Evolutionary conservation across 2,888 invertebrate genomes (phyloP).

Genomic region (Hirtodrosophila trivittata): DNA sequence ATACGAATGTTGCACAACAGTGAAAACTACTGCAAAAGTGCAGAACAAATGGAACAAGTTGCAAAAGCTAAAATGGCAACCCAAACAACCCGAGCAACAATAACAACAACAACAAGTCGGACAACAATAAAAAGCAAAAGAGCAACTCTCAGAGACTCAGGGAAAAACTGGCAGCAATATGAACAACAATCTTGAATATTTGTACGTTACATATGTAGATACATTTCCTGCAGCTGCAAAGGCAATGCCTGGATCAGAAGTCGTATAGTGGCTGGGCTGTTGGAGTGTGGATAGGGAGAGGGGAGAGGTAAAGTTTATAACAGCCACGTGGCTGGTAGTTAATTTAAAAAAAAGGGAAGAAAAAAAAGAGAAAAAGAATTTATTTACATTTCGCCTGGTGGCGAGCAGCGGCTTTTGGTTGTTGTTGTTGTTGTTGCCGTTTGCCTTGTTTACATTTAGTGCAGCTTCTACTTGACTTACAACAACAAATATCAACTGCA

Average conservation of each 20-base stretch:
- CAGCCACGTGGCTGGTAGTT: constrained; percentile 69
- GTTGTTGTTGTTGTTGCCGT: constrained; percentile 24
- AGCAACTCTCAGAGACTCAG: constrained; percentile 14
- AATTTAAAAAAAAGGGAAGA: constrained; percentile 61
- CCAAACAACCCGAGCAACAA: constrained; percentile 39
- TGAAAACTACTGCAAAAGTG: constrained; percentile 62
- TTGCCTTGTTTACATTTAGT: constrained; percentile 71
- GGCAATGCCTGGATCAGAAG: neutral
- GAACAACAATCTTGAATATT: constrained; percentile 76
- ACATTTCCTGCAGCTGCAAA: constrained; percentile 66
- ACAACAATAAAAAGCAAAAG: constrained; percentile 4
- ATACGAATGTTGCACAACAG: constrained; percentile 37
- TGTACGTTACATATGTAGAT: constrained; percentile 74
- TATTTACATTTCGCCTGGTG: constrained; percentile 73
- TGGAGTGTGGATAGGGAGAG: neutral
- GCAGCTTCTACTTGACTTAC: constrained; percentile 71
- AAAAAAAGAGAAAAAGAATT: neutral
- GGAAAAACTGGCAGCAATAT: constrained; percentile 57
- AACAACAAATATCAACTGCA: constrained; percentile 43
- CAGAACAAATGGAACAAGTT: constrained; percentile 71
- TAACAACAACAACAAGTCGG: constrained; percentile 16
- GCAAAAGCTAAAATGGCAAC: constrained; percentile 73
- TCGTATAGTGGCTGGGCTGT: constrained; percentile 4
- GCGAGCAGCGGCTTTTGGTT: constrained; percentile 39
- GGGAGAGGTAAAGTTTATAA: constrained; percentile 7